These are phyloP conservation scores for Drosophila paramelanica DNA, from an alignment of 2,888 invertebrate species.

Conservation along the genomic window DNA sequence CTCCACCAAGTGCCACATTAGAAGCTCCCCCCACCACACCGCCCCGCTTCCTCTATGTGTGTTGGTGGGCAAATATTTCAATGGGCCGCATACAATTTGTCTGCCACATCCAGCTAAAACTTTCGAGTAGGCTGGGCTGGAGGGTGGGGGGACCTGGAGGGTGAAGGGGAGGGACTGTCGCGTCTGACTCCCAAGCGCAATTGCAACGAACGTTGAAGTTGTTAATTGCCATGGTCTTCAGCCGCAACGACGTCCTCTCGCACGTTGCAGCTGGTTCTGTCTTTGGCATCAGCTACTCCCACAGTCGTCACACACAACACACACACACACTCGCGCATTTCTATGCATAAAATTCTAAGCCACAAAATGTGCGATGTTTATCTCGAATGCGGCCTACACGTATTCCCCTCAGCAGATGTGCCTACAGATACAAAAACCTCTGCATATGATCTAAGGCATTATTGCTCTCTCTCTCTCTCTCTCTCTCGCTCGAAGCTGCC, in stretches of 20 bases:
- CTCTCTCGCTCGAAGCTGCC: not conserved
- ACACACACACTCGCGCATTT: not conserved
- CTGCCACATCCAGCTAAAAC: constrained; percentile 42
- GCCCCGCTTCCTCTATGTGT: constrained; percentile 19
- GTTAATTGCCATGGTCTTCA: constrained; percentile 77
- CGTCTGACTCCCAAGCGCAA: constrained; percentile 22
- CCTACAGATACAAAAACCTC: constrained; percentile 21
- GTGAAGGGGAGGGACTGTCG: not conserved
- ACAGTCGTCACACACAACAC: constrained; percentile 39
- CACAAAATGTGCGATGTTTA: constrained; percentile 72
- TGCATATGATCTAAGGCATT: constrained; percentile 33
- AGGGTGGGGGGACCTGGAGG: not conserved
- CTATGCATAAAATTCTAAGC: constrained; percentile 55
- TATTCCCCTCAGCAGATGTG: constrained; percentile 22
- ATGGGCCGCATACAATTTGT: constrained; percentile 69
- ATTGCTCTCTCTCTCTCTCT: not conserved
- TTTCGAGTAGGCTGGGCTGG: not conserved
- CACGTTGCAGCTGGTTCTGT: constrained; percentile 30
- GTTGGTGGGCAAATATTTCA: constrained; percentile 23
- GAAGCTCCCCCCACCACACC: no score
- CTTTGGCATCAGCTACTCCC: constrained; percentile 56
- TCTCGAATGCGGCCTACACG: constrained; percentile 55
- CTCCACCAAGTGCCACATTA: constrained; percentile 48
- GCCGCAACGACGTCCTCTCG: constrained; percentile 63
- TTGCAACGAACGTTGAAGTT: constrained; percentile 77